Conservation (phyloP, 1,140 invertebrate species). For the Doryteuthis pealeii region DNA sequence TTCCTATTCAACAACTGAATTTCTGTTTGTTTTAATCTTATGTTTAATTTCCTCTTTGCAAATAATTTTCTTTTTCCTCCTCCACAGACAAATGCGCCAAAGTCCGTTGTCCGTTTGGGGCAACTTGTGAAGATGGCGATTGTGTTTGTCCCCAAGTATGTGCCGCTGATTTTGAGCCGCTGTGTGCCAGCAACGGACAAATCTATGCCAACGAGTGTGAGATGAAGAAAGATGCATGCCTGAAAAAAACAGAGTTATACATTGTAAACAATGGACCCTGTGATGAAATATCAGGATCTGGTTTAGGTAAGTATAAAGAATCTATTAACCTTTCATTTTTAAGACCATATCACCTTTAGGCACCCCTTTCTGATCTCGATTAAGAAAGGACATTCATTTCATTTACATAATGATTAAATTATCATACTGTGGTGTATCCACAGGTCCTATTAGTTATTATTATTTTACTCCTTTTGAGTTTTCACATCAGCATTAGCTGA, state of each 20-base stretch:
- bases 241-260: conserved; percentile 78
- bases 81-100: conserved; percentile 75
- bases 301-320: background rate
- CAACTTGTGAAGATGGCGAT: conserved; percentile 76
- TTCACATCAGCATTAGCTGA: too few species aligned
- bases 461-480: too few species aligned
- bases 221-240: conserved; percentile 78
- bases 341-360: too few species aligned
- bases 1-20: too few species aligned
- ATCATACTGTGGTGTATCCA: too few species aligned
- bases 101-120: conserved; percentile 78
- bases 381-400: too few species aligned
- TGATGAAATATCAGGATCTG: conserved; percentile 23
- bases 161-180: conserved; percentile 61
- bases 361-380: too few species aligned
- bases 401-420: too few species aligned
- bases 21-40: too few species aligned
- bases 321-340: too few species aligned
- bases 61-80: conserved; percentile 13
- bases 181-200: conserved; percentile 81
- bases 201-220: conserved; percentile 86
- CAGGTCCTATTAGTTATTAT: too few species aligned
- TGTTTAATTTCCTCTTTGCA: too few species aligned
- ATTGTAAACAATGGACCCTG: conserved; percentile 60
- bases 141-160: conserved; percentile 84